Base-by-base conservation (phyloP, 2,888 invertebrate genomes). In the Nephrotoma guestfalica region DNA sequence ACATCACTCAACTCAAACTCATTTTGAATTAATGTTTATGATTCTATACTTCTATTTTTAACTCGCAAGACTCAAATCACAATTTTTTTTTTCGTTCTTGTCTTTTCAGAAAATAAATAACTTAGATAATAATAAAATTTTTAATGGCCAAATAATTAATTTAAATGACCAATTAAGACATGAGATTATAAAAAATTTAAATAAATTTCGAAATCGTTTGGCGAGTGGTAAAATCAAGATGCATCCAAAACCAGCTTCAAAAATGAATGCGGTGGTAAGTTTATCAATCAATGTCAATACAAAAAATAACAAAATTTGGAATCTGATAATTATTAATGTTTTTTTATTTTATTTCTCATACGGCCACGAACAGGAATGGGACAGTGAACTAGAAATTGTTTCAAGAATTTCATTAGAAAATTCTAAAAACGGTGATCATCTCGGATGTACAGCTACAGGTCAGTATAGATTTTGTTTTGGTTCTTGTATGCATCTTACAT, bases 361-460 rank as follows among this genome's bases (percentile, higher is more conserved):
- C 30, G 11, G n/a, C 15, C 9, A 84, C 7, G 15, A 6, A 71
- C 18, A 84, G 84, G 84, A 84, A 84, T 84, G 84, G 84, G 15
- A 84, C 9, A 18, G 18, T 18, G 84, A 84, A 84, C 42, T 84
- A 41, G 84, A 84, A 84, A 84, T 6, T 1, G 2, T 84, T 41
- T 41, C 84, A 42, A 84, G 15, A 84, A 84, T 84, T 84, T 84
- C 84, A 13, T n/a, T 84, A 41, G 84, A 84, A 41, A 84, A 41
- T 41, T 41, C 84, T 41, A 84, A 84, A 84, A 84, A 84, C 84
- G 84, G 84, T 84, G 84, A 84, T 84, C 42, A 84, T 84, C 41
- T 84, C 15, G 84, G 84, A 84, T 84, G 84, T 84, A 84, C 84
- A 41, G 84, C 84, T 41, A 84, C 84, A 84, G 84, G 84, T 84